phyloP scores from a whole-genome alignment of 2,113 vertebrate species.

The Deroptyus accipitrinus region DNA sequence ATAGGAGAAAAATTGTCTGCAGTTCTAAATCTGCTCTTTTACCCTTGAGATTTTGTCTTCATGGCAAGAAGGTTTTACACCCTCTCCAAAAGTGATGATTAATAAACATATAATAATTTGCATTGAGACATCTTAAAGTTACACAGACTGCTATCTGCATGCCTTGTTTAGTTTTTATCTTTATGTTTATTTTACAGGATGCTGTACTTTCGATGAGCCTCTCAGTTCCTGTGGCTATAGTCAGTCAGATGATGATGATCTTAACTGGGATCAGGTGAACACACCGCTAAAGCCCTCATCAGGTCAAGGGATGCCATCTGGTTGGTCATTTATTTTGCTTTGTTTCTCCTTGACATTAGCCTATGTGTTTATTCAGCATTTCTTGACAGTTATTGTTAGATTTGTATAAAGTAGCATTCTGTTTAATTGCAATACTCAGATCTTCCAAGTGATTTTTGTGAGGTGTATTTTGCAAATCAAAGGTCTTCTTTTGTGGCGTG shows the following conservation, averaged over 20 bases:
- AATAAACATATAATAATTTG: neutral
- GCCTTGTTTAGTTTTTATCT: neutral
- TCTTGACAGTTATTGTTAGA: neutral
- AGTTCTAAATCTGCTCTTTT: neutral
- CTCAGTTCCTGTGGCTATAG: conserved; percentile 89
- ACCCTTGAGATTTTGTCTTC: neutral
- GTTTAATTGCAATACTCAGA: neutral
- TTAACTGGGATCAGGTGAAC: conserved; percentile 94
- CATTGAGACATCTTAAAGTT: neutral
- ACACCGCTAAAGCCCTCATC: conserved; percentile 79
- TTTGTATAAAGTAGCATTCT: neutral
- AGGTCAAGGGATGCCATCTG: conserved; percentile 91
- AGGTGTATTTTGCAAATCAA: neutral
- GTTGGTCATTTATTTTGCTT: conserved; percentile 72
- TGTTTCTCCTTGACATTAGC: neutral
- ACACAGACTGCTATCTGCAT: neutral
- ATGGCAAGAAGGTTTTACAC: neutral
- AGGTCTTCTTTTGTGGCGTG: neutral
- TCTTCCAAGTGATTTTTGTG: neutral
- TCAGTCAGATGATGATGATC: conserved; percentile 90
- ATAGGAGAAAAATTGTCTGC: neutral
- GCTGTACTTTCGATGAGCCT: conserved; percentile 91
- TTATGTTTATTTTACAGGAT: conserved; percentile 77
- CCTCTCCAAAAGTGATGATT: neutral
- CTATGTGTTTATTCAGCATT: neutral